Evolutionary conservation across 1,140 invertebrate genomes (phyloP), one percentile per base, ranked within the genome.

Genomic region (Drosophila punjabiensis): DNA sequence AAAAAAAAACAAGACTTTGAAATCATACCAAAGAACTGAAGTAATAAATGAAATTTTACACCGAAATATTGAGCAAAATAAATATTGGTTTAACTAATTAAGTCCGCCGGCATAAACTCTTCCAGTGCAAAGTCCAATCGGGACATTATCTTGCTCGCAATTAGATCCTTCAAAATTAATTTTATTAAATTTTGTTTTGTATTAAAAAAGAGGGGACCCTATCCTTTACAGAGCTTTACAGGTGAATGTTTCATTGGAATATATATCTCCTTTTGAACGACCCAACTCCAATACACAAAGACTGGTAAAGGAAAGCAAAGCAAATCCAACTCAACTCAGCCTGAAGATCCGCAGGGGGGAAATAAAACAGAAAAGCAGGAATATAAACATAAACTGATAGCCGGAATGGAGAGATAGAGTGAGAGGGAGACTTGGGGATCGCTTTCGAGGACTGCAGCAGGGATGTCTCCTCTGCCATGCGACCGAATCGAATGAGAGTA

Each of bases 401-500:
- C 24, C 30, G n/a, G 30, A 13, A 55, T 37, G 33, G 8, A 52
- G 62, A 66, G 30, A 67, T 4, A 32, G 52, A 48, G 28, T 5
- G 24, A 45, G 20, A 56, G 24, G n/a, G 24, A 16, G 18, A 30
- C 28, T 30, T 11, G 10, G 18, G 48, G 16, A 69, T 69, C 47
- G 35, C 68, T 56, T 70, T 69, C 65, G 68, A 28, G 37, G 48
- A 52, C 65, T 70, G 47, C 64, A 35, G 67, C 67, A 41, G 69
- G 67, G 64, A 55, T 69, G 63, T 69, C 45, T 43, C 33, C 45
- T 58, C 35, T 52, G 45, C 64, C 67, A 69, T 69, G 67, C 67
- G 35, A 53, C 18, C 58, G 41, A 64, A 64, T 67, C 32, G 39
- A 45, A 35, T 45, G 30, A 33, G 39, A 61, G 43, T 64, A 50